Evolutionary conservation across 1,140 invertebrate species (phyloP).

Genomic region (Eulimnadia texana): DNA sequence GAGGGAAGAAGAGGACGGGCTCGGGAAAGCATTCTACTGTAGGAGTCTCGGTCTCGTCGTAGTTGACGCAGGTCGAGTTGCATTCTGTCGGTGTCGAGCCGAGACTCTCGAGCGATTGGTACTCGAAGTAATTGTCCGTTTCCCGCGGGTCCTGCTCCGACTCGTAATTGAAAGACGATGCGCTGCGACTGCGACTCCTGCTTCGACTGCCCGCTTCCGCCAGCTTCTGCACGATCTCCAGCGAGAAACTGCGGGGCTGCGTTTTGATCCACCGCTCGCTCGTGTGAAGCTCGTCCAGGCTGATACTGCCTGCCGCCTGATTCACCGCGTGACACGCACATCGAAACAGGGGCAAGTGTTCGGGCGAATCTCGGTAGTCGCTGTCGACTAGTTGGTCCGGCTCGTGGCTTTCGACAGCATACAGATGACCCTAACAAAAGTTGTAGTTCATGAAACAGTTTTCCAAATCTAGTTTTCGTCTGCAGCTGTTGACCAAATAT

Average conservation of each 20-base stretch:
- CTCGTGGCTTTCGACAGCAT: too few species aligned
- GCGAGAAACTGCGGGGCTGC: background rate
- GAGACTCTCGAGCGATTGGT: constrained; percentile 3
- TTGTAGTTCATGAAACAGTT: too few species aligned
- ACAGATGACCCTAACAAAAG: too few species aligned
- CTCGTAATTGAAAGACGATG: constrained; percentile 7
- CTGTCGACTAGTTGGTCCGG: background rate
- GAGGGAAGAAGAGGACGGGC: background rate
- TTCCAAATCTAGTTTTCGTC: too few species aligned
- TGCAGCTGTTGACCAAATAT: too few species aligned
- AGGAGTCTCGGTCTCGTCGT: background rate
- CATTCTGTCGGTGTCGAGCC: background rate
- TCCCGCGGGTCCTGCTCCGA: background rate
- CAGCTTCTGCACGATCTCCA: background rate
- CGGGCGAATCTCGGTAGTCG: background rate
- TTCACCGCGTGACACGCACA: background rate
- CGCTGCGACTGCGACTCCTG: constrained; percentile 3
- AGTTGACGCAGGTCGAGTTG: constrained; percentile 1
- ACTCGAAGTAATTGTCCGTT: constrained; percentile 2
- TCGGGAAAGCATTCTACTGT: background rate
- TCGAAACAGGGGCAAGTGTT: background rate
- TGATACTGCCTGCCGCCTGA: background rate
- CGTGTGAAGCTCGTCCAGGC: background rate
- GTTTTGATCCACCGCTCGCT: background rate
- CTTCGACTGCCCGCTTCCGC: background rate